Conservation (phyloP, 2,797 vertebrate species). For the Poecilia velifera region DNA sequence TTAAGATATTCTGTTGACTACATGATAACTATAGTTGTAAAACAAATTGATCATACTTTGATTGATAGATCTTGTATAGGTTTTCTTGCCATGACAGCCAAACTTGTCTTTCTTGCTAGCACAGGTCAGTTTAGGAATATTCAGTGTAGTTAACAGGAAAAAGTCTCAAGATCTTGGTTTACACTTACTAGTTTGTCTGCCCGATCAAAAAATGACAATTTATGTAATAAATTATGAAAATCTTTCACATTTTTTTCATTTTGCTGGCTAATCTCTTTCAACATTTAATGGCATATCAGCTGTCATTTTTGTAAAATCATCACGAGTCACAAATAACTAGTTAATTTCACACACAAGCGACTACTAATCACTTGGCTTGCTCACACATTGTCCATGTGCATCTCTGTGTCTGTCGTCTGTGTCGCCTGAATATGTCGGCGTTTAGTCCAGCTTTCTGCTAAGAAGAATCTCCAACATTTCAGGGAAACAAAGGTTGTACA, state of each 20-base stretch:
- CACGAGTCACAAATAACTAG: conserved; percentile 50
- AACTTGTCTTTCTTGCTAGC: neutral
- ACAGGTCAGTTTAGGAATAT: neutral
- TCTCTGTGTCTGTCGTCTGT: conserved; percentile 22
- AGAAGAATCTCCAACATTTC: conserved; percentile 43
- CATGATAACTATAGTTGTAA: neutral
- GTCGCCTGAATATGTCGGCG: conserved; percentile 15
- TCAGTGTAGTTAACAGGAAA: neutral
- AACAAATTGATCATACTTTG: neutral
- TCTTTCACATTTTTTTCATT: neutral
- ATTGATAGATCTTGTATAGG: neutral
- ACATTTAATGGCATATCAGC: conserved; percentile 8
- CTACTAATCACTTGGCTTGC: conserved; percentile 51
- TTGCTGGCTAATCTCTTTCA: neutral
- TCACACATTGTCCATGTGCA: conserved; percentile 30
- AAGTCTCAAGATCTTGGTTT: neutral
- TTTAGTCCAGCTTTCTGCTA: conserved; percentile 30
- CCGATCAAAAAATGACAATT: neutral
- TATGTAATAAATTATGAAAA: neutral
- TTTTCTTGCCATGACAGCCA: neutral
- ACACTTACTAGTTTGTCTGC: neutral
- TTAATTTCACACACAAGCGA: conserved; percentile 64
- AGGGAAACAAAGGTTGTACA: conserved; percentile 53
- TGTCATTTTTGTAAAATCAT: conserved; percentile 46
- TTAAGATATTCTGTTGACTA: neutral